Evolutionary conservation across 2,113 vertebrate genomes (phyloP).

Genomic region (Boulengeromyrus knoepffleri): DNA sequence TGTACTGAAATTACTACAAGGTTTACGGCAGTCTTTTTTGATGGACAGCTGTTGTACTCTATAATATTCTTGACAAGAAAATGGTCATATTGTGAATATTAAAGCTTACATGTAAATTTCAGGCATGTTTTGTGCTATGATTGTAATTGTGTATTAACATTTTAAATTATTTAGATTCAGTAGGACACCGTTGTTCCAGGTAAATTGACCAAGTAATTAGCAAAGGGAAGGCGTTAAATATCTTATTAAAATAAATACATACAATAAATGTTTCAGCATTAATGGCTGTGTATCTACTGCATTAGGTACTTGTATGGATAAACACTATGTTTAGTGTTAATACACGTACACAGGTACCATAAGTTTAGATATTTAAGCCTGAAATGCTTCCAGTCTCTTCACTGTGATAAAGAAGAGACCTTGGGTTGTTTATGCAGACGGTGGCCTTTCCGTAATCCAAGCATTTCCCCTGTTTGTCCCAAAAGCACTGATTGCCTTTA

Average conservation of each 20-base stretch:
- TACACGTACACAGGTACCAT: not conserved
- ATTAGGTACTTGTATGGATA: not conserved
- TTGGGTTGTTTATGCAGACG: slow-evolving; percentile 56
- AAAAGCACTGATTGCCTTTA: slow-evolving; percentile 62
- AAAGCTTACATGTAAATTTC: not conserved
- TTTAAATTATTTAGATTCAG: not conserved
- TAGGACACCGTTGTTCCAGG: not conserved
- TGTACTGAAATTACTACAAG: not conserved
- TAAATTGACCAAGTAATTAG: not conserved
- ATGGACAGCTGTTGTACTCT: not conserved
- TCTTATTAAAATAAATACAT: not conserved
- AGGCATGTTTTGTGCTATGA: not conserved
- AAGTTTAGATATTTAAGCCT: not conserved
- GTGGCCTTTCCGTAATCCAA: slow-evolving; percentile 51
- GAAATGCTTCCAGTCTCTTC: not conserved
- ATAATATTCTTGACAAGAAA: not conserved
- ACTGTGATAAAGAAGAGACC: slow-evolving; percentile 33
- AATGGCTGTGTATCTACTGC: not conserved
- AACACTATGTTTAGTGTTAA: not conserved
- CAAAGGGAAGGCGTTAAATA: not conserved
- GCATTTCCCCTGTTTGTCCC: slow-evolving; percentile 51
- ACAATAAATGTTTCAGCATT: not conserved
- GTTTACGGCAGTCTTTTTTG: not conserved
- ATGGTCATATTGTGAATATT: not conserved
- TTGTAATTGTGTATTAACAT: not conserved